Evolutionary conservation across 2,888 invertebrate species (phyloP), one percentile per base, ranked within the genome.

Genomic region (Phlogophora meticulosa): DNA sequence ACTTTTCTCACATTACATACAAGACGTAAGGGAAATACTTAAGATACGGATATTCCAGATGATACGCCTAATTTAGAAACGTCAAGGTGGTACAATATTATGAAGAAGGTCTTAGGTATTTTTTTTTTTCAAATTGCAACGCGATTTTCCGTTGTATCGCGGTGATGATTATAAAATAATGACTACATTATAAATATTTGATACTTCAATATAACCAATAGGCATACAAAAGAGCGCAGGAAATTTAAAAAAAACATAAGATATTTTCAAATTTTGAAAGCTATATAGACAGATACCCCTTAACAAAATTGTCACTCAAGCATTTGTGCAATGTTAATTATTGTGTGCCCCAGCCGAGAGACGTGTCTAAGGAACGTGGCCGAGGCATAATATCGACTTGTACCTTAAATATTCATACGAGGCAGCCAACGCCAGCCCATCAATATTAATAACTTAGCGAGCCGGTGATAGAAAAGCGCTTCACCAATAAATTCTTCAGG

Each of bases 391-490:
- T 87, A 89, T 89, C 84, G 87, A 88, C 84, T 84, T 81, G 81
- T 76, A 82, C 79, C 78, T 91, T 91, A 89, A 92, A 91, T 91
- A 93, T 92, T 92, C 91, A 92, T 90, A 87, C 79, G 82, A 85
- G 83, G 83, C 85, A 85, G 87, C 86, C 86, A 86, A 82, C 88
- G 85, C 81, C 77, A 79, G 77, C 78, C 83, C 86, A 91, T 93
- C 88, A 92, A 93, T 93, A 93, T 93, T 91, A 89, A 92, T 92
- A 89, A 89, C 83, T 80, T 87, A 83, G 84, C 78, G 77, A 83
- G 77, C 75, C 76, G 83, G 83, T 88, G 86, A 90, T 91, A 90
- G 89, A 89, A 91, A 88, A 88, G 83, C 82, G 84, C 86, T 85
- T 82, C 85, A 82, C 80, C 74, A 80, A 82, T 86, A 83, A 86